Evolutionary conservation across 2,797 vertebrate species (phyloP).

Genomic region (Chelonia mydas): DNA sequence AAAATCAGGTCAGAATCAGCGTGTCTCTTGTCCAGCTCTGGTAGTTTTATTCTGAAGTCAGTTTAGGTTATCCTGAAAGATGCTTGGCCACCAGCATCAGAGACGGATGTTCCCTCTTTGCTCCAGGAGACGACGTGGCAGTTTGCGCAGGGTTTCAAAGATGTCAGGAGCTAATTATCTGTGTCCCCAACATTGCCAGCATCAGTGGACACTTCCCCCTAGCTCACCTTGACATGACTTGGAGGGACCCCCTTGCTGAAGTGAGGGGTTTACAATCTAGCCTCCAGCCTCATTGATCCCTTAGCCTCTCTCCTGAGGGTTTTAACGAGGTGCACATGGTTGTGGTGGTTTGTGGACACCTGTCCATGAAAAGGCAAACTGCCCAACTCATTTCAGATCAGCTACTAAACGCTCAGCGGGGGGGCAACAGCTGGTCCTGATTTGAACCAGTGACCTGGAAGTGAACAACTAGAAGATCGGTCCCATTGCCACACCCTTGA

Average conservation of each 20-base stretch:
- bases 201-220: not conserved
- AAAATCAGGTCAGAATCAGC: not conserved
- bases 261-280: not conserved
- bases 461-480: not conserved
- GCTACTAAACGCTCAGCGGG: fast-evolving
- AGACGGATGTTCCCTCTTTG: not conserved
- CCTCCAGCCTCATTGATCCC: not conserved
- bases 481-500: not conserved
- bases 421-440: fast-evolving
- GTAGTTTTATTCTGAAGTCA: not conserved
- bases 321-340: fast-evolving
- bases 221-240: not conserved
- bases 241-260: not conserved
- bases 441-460: not conserved
- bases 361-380: not conserved
- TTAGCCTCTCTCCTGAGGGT: not conserved
- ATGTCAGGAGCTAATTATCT: not conserved
- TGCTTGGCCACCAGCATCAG: not conserved
- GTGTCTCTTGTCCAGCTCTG: not conserved
- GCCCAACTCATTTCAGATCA: not conserved
- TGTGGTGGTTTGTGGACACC: fast-evolving
- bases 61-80: not conserved
- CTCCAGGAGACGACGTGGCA: not conserved
- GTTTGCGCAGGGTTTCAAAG: not conserved
- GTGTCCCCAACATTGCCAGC: not conserved